Percentiles rank a stretch among this genome's conserved stretches.
Conservation (phyloP, 2,888 invertebrate species). For the Dorcus hopei region DNA sequence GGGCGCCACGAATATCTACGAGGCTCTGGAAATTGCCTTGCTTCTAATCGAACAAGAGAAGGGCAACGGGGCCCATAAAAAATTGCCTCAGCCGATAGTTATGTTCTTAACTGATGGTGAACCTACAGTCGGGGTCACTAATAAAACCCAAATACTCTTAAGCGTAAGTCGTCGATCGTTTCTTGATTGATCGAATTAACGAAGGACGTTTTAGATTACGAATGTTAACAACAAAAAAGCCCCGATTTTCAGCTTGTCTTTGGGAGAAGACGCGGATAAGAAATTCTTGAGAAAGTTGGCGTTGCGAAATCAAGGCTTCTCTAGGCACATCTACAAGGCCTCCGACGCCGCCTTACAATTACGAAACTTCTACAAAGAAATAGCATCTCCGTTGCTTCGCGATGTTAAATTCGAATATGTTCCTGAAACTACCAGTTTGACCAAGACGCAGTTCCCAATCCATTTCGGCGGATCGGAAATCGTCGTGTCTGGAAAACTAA, state of each 20-base stretch:
- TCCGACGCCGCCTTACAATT: slow-evolving; percentile 53
- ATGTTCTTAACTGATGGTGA: slow-evolving; percentile 67
- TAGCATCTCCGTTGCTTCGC: background rate
- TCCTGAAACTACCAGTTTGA: slow-evolving; percentile 47
- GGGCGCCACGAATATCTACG: slow-evolving; percentile 67
- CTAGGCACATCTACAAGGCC: slow-evolving; percentile 70
- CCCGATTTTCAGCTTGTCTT: slow-evolving; percentile 64
- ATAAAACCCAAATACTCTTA: slow-evolving; percentile 53
- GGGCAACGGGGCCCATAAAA: slow-evolving; percentile 13
- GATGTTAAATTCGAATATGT: background rate
- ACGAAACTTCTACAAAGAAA: background rate
- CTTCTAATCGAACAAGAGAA: slow-evolving; percentile 30
- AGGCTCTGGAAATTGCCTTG: slow-evolving; percentile 57
- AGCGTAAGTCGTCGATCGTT: slow-evolving; percentile 39
- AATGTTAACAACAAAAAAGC: slow-evolving; percentile 29
- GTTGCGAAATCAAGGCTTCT: slow-evolving; percentile 63
- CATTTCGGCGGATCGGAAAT: slow-evolving; percentile 63
- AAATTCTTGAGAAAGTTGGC: slow-evolving; percentile 64
- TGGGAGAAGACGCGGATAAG: slow-evolving; percentile 67
- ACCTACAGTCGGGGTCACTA: slow-evolving; percentile 58
- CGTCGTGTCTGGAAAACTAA: slow-evolving; percentile 58
- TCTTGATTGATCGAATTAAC: slow-evolving; percentile 34
- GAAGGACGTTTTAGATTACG: slow-evolving; percentile 12
- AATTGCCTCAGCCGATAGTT: slow-evolving; percentile 57
- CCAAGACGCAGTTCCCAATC: slow-evolving; percentile 56